Evolutionary conservation across 2,888 invertebrate genomes (phyloP).

Genomic region (Pammene aurita): DNA sequence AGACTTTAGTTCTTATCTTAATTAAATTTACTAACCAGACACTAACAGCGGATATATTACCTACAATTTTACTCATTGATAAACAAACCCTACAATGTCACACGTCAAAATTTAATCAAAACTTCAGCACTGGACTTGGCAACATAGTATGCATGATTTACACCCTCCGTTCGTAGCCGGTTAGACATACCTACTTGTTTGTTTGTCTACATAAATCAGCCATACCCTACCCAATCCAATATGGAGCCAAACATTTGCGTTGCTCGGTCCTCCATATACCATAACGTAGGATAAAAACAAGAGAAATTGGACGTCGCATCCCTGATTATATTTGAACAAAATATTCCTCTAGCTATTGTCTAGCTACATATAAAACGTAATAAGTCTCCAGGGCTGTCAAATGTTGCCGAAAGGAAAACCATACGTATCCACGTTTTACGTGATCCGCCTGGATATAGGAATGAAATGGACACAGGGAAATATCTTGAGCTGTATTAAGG

Average conservation of each 20-base stretch:
- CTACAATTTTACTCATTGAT: too few relatives aligned
- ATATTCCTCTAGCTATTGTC: constrained; percentile 72
- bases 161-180: constrained; percentile 8
- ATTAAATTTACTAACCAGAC: too few relatives aligned
- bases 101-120: constrained; percentile 20
- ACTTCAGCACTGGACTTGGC: constrained; percentile 14
- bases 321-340: constrained; percentile 82
- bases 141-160: constrained; percentile 30
- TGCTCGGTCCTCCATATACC: constrained; percentile 59
- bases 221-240: constrained; percentile 65
- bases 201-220: constrained; percentile 46
- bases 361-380: constrained; percentile 76
- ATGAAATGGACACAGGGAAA: constrained; percentile 75
- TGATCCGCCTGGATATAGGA: constrained; percentile 68
- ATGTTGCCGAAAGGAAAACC: constrained; percentile 78
- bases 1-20: too few relatives aligned
- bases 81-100: background rate
- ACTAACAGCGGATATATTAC: too few relatives aligned
- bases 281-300: constrained; percentile 75
- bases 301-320: constrained; percentile 72
- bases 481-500: constrained; percentile 78
- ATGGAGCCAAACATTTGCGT: constrained; percentile 76
- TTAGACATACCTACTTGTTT: constrained; percentile 32
- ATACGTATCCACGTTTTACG: constrained; percentile 71
- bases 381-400: constrained; percentile 79